Percentiles rank a stretch among this genome's conserved stretches.
Evolutionary conservation across 2,113 vertebrate species (phyloP).

Genomic region (Nestor notabilis): DNA sequence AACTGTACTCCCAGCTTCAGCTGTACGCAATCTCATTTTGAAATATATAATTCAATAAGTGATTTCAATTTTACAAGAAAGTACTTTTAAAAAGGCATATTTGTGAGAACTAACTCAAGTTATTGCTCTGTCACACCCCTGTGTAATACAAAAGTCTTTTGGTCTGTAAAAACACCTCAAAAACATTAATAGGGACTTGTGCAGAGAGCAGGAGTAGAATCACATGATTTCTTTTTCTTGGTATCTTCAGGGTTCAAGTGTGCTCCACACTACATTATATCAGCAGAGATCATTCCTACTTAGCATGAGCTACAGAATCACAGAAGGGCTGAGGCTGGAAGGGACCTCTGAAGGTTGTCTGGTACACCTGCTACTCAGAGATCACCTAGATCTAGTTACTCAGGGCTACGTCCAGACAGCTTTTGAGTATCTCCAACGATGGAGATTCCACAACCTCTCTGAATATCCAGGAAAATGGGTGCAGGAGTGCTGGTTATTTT

Average conservation of each 20-base stretch:
- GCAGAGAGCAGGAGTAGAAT: background rate
- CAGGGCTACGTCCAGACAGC: background rate
- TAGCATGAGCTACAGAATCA: background rate
- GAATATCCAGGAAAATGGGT: background rate
- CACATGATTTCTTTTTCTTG: background rate
- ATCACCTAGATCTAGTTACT: background rate
- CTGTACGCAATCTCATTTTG: background rate
- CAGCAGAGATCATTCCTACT: background rate
- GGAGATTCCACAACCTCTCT: background rate
- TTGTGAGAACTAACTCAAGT: background rate
- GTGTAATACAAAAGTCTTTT: background rate
- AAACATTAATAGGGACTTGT: background rate
- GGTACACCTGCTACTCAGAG: background rate
- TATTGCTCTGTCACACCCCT: background rate
- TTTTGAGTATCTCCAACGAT: background rate
- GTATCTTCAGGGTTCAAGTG: background rate
- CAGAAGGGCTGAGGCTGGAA: background rate
- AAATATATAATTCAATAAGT: background rate
- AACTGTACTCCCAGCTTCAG: background rate
- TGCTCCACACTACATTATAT: background rate
- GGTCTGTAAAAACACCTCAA: background rate
- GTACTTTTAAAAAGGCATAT: background rate
- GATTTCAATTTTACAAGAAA: background rate
- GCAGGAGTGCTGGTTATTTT: background rate
- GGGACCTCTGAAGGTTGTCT: background rate